These are phyloP conservation scores for Acipenser ruthenus DNA, from an alignment of 2,797 vertebrate genomes.

Conservation along the genomic window DNA sequence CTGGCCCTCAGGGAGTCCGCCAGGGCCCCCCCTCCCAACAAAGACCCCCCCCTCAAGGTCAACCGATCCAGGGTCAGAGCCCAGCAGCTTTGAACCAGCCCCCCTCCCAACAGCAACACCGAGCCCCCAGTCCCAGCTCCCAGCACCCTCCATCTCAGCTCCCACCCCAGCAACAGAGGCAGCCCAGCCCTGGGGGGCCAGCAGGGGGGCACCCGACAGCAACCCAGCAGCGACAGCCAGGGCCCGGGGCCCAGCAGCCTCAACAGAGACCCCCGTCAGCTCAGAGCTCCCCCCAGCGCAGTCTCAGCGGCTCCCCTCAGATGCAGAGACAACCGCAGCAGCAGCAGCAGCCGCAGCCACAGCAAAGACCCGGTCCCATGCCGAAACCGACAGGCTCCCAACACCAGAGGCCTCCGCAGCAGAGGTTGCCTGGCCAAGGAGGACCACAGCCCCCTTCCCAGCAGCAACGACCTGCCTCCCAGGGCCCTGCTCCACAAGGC, in stretches of 20 bases:
- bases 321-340: constrained; percentile 39
- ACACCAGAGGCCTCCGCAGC: constrained; percentile 32
- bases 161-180: constrained; percentile 9
- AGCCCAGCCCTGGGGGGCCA: constrained; percentile 22
- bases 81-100: constrained; percentile 28
- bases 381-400: too few species aligned
- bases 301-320: constrained; percentile 50
- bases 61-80: constrained; percentile 48
- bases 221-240: constrained; percentile 29
- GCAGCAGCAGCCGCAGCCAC: constrained; percentile 41
- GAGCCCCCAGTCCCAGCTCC: constrained; percentile 48
- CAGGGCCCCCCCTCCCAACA: constrained; percentile 71
- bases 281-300: constrained; percentile 48
- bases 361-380: constrained; percentile 26
- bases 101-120: constrained; percentile 46
- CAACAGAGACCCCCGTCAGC: constrained; percentile 45
- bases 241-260: constrained; percentile 36
- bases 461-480: constrained; percentile 29
- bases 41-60: constrained; percentile 76
- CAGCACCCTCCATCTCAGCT: constrained; percentile 46
- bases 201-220: constrained; percentile 26
- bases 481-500: constrained; percentile 38
- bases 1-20: constrained; percentile 38
- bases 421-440: constrained; percentile 61
- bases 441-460: constrained; percentile 29